phyloP scores from a whole-genome alignment of 1,140 invertebrate genomes.

The Pararge aegeria region DNA sequence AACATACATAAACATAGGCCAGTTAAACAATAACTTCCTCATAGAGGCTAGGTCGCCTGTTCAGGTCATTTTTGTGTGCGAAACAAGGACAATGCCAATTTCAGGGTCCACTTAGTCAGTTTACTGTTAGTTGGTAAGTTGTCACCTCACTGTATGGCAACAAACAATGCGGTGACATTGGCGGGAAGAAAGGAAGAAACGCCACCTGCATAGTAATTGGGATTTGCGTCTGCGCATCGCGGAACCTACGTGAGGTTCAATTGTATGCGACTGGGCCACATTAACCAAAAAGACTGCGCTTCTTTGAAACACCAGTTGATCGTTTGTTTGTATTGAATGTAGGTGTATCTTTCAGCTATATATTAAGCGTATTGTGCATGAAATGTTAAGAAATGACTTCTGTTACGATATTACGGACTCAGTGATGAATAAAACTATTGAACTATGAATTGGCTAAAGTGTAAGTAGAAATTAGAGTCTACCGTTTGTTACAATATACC shows the following conservation, averaged over 20 bases:
- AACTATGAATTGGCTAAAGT: neutral
- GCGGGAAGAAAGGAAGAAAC: conserved; percentile 74
- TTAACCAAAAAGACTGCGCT: conserved; percentile 10
- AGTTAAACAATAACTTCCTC: conserved; percentile 35
- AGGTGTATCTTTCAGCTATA: neutral
- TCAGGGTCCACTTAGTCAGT: conserved; percentile 70
- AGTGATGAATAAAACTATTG: neutral
- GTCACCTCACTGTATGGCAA: conserved; percentile 39
- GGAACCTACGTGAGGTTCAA: conserved; percentile 38
- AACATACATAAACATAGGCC: neutral
- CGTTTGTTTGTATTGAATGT: conserved; percentile 8
- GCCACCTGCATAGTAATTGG: conserved; percentile 61
- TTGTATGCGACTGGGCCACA: conserved; percentile 14
- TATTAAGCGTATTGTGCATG: neutral
- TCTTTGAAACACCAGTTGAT: conserved; percentile 4
- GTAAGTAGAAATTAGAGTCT: neutral
- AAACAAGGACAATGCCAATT: conserved; percentile 75
- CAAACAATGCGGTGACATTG: conserved; percentile 72
- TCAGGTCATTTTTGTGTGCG: conserved; percentile 43
- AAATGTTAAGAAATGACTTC: too few relatives aligned
- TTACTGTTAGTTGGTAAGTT: conserved; percentile 62
- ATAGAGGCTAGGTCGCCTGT: conserved; percentile 49
- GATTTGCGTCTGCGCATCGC: conserved; percentile 42
- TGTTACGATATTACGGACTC: too few relatives aligned
- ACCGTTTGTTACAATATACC: too few relatives aligned